phyloP scores from a whole-genome alignment of 1,140 invertebrate species.

The Bombus vancouverensis region DNA sequence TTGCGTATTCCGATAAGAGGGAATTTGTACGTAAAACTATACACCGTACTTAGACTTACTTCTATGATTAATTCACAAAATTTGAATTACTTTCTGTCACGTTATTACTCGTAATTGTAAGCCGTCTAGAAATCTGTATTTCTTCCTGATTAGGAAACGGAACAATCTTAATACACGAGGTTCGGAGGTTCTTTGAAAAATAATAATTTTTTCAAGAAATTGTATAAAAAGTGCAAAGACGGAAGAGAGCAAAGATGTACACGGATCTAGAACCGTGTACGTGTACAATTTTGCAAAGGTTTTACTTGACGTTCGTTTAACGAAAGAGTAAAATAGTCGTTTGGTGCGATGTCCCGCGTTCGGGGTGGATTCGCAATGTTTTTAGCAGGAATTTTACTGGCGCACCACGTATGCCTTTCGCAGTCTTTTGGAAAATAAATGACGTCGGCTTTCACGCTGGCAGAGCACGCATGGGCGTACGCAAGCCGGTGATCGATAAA shows the following conservation, averaged over 20 bases:
- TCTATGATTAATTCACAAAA: not conserved
- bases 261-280: not conserved
- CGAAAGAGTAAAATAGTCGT: not conserved
- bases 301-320: not conserved
- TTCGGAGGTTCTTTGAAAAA: too few relatives aligned
- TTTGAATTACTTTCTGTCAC: not conserved
- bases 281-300: not conserved
- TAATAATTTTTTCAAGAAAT: too few relatives aligned
- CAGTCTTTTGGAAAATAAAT: slow-evolving; percentile 48
- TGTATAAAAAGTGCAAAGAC: not conserved
- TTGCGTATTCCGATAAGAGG: not conserved
- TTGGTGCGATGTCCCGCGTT: not conserved
- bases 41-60: not conserved
- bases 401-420: not conserved
- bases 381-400: not conserved
- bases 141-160: not conserved
- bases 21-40: not conserved
- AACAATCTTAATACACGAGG: not conserved
- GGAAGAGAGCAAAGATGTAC: not conserved
- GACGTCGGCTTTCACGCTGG: slow-evolving; percentile 1
- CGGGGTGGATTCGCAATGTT: not conserved
- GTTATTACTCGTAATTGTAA: not conserved
- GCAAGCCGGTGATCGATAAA: slow-evolving; percentile 45
- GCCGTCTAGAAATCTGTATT: not conserved
- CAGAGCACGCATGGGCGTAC: not conserved